These are phyloP conservation scores for Microplitis manilae DNA, from an alignment of 2,888 invertebrate species.

Conservation along the genomic window DNA sequence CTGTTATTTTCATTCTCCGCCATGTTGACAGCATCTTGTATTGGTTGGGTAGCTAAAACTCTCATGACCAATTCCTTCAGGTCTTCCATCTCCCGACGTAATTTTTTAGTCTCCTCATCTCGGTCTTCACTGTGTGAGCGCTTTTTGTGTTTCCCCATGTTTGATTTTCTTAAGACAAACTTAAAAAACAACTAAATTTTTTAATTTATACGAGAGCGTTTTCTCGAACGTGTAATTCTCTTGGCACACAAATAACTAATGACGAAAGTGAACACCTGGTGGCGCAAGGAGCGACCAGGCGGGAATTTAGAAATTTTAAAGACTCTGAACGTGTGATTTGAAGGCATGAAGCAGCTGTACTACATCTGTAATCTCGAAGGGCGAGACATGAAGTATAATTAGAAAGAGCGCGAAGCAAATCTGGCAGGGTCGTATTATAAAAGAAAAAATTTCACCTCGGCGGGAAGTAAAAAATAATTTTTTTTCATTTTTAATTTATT, in stretches of 20 bases:
- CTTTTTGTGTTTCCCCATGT: slow-evolving; percentile 35
- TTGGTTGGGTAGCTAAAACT: slow-evolving; percentile 14
- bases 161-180: slow-evolving; percentile 12
- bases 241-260: slow-evolving; percentile 38
- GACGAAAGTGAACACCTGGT: slow-evolving; percentile 26
- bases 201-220: slow-evolving; percentile 8
- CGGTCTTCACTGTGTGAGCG: slow-evolving; percentile 29
- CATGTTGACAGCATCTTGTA: slow-evolving; percentile 29
- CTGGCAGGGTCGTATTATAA: rapidly evolving
- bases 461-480: no score
- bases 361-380: slow-evolving; percentile 1
- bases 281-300: slow-evolving; percentile 26
- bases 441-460: no score
- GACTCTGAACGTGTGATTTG: slow-evolving; percentile 35
- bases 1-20: slow-evolving; percentile 12
- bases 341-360: slow-evolving; percentile 26
- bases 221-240: slow-evolving; percentile 34
- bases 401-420: rapidly evolving
- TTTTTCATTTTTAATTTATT: no score
- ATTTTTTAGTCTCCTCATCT: slow-evolving; percentile 23
- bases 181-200: background rate
- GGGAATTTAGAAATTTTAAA: slow-evolving; percentile 21
- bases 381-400: no score
- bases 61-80: slow-evolving; percentile 22
- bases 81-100: slow-evolving; percentile 28